phyloP scores from a whole-genome alignment of 1,140 invertebrate species.

The Microplitis demolitor region DNA sequence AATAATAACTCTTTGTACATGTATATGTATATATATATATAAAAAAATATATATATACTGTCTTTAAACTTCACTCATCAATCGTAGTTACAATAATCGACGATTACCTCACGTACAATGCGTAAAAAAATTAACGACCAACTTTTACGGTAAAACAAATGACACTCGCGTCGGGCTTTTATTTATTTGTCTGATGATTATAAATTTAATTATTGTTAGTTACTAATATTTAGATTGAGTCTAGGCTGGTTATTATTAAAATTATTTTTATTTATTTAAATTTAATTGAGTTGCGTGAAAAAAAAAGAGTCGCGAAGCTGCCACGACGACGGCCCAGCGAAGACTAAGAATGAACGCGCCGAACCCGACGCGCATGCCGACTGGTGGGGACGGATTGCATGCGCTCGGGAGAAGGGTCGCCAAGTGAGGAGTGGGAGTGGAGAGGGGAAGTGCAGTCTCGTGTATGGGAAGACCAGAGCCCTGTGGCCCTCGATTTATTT shows the following conservation, averaged over 20 bases:
- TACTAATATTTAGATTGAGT: too few species aligned
- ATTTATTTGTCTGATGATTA: too few species aligned
- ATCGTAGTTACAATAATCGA: too few species aligned
- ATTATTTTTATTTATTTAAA: neutral
- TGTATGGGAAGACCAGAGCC: slow-evolving; percentile 12
- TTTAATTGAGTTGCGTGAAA: neutral
- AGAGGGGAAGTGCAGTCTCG: slow-evolving; percentile 12
- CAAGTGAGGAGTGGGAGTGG: slow-evolving; percentile 16
- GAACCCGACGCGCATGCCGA: slow-evolving; percentile 50
- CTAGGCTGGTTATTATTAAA: too few species aligned
- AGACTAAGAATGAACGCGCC: slow-evolving; percentile 51
- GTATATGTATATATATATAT: neutral
- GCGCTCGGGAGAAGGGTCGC: too few species aligned
- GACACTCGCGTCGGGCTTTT: too few species aligned
- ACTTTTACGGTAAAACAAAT: too few species aligned
- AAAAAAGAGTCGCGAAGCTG: slow-evolving; percentile 40
- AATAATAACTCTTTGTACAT: neutral
- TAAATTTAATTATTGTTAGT: too few species aligned
- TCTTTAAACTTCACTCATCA: too few species aligned
- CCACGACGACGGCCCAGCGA: slow-evolving; percentile 51
- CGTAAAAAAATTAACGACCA: too few species aligned
- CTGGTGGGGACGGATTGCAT: slow-evolving; percentile 18
- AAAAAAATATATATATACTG: too few species aligned
- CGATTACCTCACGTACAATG: too few species aligned
- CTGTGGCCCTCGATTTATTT: neutral